Percentiles rank a stretch among this genome's conserved stretches.
Evolutionary conservation across 92 coral and sea anemone genomes (phyloP).

Genomic region (Montipora capitata): DNA sequence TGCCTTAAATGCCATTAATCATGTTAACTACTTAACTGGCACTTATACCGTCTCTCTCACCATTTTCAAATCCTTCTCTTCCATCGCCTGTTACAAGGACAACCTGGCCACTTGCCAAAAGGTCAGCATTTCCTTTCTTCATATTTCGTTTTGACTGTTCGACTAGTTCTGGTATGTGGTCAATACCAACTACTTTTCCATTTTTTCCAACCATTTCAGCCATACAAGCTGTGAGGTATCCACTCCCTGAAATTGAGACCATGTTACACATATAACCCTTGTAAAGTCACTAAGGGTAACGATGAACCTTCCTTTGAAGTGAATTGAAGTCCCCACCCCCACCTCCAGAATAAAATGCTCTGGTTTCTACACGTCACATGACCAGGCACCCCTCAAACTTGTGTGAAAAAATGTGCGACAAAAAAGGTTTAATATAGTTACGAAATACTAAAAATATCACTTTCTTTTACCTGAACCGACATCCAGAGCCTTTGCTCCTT

Average conservation of each 20-base stretch:
- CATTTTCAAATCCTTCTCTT: conserved; percentile 87
- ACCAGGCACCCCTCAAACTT: neutral
- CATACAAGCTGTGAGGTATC: conserved; percentile 95
- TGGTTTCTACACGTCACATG: neutral
- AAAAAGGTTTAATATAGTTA: too few relatives aligned
- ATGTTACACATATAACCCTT: too few relatives aligned
- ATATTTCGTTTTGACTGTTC: conserved; percentile 90
- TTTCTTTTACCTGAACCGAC: conserved; percentile 91
- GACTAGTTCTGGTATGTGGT: conserved; percentile 91
- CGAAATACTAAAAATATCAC: too few relatives aligned
- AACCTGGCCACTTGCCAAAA: conserved; percentile 86
- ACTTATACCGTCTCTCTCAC: conserved; percentile 30
- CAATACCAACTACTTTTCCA: conserved; percentile 97
- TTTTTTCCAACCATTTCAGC: conserved; percentile 95
- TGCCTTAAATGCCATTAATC: too few relatives aligned
- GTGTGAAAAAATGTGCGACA: too few relatives aligned
- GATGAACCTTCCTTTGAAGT: too few relatives aligned
- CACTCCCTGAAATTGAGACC: conserved; percentile 81
- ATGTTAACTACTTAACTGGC: neutral
- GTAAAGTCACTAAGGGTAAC: too few relatives aligned
- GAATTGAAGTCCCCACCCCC: too few relatives aligned
- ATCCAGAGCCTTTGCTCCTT: conserved; percentile 90
- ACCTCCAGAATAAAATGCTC: too few relatives aligned
- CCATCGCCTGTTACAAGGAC: conserved; percentile 93
- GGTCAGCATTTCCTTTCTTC: conserved; percentile 77